Evolutionary conservation across 2,888 invertebrate genomes (phyloP).

Genomic region (Mythimna ferrago): DNA sequence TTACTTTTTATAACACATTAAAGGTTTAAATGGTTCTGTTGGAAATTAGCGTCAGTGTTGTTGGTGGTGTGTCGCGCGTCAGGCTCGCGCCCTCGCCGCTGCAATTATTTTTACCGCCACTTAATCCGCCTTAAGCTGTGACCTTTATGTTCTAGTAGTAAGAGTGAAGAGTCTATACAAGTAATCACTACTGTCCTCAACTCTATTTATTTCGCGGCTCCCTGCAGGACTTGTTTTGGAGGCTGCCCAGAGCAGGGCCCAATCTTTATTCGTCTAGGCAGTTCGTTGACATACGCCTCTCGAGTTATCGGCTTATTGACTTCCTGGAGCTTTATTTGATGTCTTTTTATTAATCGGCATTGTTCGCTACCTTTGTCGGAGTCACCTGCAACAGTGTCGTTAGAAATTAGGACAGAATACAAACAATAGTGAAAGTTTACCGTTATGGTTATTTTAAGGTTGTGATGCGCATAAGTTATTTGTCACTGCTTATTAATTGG

Average conservation of each 20-base stretch:
- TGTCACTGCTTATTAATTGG: conserved; percentile 42
- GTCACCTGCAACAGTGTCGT: conserved; percentile 46
- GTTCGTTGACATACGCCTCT: conserved; percentile 58
- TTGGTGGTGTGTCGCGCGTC: conserved; percentile 41
- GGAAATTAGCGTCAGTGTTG: conserved; percentile 54
- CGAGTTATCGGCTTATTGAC: conserved; percentile 72
- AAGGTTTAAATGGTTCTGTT: conserved; percentile 74
- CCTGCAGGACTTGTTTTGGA: conserved; percentile 59
- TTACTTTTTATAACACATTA: conserved; percentile 85
- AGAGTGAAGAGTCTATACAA: conserved; percentile 41
- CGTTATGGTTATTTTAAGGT: conserved; percentile 47
- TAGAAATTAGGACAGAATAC: conserved; percentile 56
- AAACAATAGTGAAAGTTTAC: conserved; percentile 65
- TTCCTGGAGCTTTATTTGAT: conserved; percentile 67
- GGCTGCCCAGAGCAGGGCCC: conserved; percentile 35
- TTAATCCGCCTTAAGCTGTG: conserved; percentile 41
- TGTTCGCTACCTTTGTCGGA: conserved; percentile 48
- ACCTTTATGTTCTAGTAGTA: conserved; percentile 49
- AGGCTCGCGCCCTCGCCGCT: conserved; percentile 8
- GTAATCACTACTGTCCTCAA: conserved; percentile 51
- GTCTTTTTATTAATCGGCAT: conserved; percentile 49
- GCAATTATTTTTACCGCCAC: conserved; percentile 36
- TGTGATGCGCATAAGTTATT: conserved; percentile 39
- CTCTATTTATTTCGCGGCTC: conserved; percentile 59
- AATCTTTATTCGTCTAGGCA: conserved; percentile 64